A percentile compares a stretch with the other conserved stretches of the same genome.
These are phyloP conservation scores for Drosophila mimetica DNA, from an alignment of 2,888 invertebrate species.

Conservation along the genomic window DNA sequence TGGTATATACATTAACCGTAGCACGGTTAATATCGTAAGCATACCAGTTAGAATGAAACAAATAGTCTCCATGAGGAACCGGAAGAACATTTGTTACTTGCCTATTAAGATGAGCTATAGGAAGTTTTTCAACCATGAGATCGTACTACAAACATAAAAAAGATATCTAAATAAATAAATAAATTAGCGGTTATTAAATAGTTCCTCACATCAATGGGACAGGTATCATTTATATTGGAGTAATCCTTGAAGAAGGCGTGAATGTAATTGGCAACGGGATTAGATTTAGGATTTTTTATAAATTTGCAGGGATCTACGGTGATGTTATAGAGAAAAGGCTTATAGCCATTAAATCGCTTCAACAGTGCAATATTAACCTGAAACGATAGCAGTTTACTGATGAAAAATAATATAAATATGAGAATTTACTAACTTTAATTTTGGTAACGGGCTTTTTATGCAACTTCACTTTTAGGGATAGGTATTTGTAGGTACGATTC, in stretches of 20 bases:
- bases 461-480: too few relatives aligned
- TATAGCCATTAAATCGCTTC: not conserved
- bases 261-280: not conserved
- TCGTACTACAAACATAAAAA: not conserved
- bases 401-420: too few relatives aligned
- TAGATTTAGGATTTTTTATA: not conserved
- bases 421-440: too few relatives aligned
- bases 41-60: not conserved
- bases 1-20: not conserved
- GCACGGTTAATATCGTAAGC: not conserved
- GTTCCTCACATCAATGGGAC: not conserved
- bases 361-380: not conserved
- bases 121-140: not conserved
- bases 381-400: not conserved
- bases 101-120: not conserved
- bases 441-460: too few relatives aligned
- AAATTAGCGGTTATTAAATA: not conserved
- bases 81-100: not conserved
- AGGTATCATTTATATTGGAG: not conserved
- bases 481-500: too few relatives aligned
- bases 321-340: not conserved
- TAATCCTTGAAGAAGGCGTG: not conserved
- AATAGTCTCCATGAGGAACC: not conserved
- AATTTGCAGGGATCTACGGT: not conserved
- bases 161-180: not conserved